Percentiles rank a stretch among this genome's conserved stretches.
Conservation (phyloP, 2,113 vertebrate genomes). For the Gymnobelideus leadbeateri region DNA sequence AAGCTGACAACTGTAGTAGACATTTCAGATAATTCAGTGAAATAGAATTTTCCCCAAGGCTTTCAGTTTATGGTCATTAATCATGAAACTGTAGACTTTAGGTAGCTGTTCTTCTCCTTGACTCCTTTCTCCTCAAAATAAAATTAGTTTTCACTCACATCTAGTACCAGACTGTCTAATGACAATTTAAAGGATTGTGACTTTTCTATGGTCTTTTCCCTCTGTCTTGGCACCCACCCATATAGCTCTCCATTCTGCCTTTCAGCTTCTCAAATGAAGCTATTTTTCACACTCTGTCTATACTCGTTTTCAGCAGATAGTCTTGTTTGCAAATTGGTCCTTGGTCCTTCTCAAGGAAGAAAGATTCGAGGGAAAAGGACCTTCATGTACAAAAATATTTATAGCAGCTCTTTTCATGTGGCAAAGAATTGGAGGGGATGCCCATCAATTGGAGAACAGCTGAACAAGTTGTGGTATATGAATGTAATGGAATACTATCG, state of each 20-base stretch:
- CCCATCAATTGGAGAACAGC: background rate
- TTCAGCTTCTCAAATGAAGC: background rate
- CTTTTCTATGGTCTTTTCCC: background rate
- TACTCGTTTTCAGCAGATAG: background rate
- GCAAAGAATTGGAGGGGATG: background rate
- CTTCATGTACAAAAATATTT: background rate
- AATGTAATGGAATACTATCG: background rate
- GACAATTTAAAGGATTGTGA: background rate
- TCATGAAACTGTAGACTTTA: background rate
- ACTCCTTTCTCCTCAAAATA: background rate
- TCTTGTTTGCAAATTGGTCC: background rate
- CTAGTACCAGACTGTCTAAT: background rate
- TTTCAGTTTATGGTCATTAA: constrained; percentile 1
- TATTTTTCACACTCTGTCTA: background rate
- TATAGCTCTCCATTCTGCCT: background rate
- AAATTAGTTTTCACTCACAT: background rate
- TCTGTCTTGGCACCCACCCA: background rate
- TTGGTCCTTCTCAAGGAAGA: background rate
- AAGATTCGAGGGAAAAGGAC: background rate
- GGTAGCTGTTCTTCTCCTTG: background rate
- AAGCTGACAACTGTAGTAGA: background rate
- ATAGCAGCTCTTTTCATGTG: background rate
- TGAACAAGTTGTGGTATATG: background rate
- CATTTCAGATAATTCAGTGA: background rate
- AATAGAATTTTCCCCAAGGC: background rate